phyloP scores from a whole-genome alignment of 2,113 vertebrate species.

The Oreochromis spilurus region DNA sequence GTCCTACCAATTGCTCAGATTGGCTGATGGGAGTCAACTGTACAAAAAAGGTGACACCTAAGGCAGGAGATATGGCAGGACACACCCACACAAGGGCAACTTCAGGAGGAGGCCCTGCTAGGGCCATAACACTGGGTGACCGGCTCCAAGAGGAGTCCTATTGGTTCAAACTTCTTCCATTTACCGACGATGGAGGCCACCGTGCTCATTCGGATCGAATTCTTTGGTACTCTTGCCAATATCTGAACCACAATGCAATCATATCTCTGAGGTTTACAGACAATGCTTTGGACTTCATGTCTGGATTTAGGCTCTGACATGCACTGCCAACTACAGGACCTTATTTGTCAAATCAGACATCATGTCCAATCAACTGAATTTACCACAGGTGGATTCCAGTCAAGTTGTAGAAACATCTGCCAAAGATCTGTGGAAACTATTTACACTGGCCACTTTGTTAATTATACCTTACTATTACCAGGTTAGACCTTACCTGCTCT shows the following conservation, averaged over 20 bases:
- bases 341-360: neutral
- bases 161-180: neutral
- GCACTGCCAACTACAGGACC: accelerated
- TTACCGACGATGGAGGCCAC: neutral
- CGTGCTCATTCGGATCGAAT: neutral
- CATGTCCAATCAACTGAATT: neutral
- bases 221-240: neutral
- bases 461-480: neutral
- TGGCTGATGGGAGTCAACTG: too few relatives aligned
- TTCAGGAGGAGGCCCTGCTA: neutral
- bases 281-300: neutral
- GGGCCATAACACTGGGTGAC: neutral
- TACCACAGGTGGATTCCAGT: neutral
- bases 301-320: neutral
- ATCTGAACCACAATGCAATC: neutral
- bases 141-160: neutral
- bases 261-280: neutral
- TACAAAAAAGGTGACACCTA: too few relatives aligned
- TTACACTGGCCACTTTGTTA: neutral
- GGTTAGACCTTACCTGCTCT: neutral
- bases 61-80: too few relatives aligned
- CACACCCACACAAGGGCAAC: too few relatives aligned
- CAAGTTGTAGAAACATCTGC: neutral
- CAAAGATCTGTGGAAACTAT: neutral
- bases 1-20: too few relatives aligned